Conservation (phyloP, 1,140 invertebrate genomes). For the Euglossa dilemma region DNA sequence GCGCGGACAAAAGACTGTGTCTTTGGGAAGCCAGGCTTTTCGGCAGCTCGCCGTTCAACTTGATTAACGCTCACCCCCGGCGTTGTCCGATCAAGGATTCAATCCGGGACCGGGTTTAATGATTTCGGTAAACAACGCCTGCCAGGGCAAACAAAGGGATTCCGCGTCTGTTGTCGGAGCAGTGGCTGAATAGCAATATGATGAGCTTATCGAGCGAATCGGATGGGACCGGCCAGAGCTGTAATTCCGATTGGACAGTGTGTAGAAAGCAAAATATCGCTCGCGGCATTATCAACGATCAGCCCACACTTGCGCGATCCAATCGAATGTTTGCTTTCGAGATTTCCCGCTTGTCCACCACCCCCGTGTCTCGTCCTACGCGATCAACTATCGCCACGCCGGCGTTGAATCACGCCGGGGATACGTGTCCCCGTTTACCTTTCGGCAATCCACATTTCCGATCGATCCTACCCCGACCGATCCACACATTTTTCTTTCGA, state of each 20-base stretch:
- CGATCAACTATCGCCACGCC: no score
- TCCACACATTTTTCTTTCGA: no score
- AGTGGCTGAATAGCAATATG: slow-evolving; percentile 49
- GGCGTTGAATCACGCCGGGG: background rate
- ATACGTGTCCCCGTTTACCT: background rate
- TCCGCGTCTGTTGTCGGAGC: slow-evolving; percentile 35
- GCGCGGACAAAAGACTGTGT: slow-evolving; percentile 9
- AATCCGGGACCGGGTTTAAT: slow-evolving; percentile 28
- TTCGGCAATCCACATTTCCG: background rate
- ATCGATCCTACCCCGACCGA: no score
- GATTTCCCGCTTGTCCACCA: background rate
- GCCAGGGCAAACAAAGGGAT: slow-evolving; percentile 37
- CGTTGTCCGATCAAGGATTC: slow-evolving; percentile 37
- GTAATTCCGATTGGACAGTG: slow-evolving; percentile 8
- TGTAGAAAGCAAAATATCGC: slow-evolving; percentile 23
- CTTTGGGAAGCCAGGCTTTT: slow-evolving; percentile 10
- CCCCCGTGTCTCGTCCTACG: background rate
- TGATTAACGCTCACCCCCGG: slow-evolving; percentile 29
- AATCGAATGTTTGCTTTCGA: background rate
- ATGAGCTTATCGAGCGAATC: slow-evolving; percentile 42
- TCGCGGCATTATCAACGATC: background rate
- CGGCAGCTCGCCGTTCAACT: background rate
- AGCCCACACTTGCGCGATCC: background rate
- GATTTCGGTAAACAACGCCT: slow-evolving; percentile 50
- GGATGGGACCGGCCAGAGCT: background rate